Conservation (phyloP, 2,797 vertebrate genomes). For the Leucoraja ocellata region DNA sequence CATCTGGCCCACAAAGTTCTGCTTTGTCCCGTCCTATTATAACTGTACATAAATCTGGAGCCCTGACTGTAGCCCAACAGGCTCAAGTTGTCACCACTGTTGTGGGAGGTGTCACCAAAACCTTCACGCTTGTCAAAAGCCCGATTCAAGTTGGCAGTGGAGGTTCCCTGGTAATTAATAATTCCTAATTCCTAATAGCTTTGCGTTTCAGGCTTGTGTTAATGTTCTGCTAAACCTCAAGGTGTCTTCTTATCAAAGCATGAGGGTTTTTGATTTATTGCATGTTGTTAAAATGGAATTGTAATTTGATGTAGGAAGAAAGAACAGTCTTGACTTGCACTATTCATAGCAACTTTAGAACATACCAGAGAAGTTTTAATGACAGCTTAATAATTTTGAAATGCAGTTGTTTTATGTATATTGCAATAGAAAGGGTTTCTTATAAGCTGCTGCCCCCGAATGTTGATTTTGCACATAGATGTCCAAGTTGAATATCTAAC, state of each 20-base stretch:
- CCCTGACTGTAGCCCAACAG: slow-evolving; percentile 33
- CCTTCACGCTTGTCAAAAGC: slow-evolving; percentile 37
- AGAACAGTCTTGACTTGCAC: no score
- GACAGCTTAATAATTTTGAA: no score
- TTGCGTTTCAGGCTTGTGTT: background rate
- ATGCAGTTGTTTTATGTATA: no score
- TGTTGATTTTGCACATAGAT: background rate
- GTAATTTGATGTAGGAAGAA: background rate
- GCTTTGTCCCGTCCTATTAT: slow-evolving; percentile 33
- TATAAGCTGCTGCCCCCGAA: background rate
- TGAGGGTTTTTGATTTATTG: background rate
- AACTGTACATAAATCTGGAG: slow-evolving; percentile 37
- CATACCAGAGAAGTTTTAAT: no score
- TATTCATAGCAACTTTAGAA: no score
- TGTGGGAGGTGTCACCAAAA: slow-evolving; percentile 38
- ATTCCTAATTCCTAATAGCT: background rate
- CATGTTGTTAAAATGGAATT: background rate
- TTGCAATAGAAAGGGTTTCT: background rate
- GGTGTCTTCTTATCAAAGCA: background rate
- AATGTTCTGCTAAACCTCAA: background rate
- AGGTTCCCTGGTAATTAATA: slow-evolving; percentile 32
- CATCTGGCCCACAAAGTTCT: background rate
- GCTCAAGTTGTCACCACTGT: slow-evolving; percentile 38
- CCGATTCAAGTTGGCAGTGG: slow-evolving; percentile 36
- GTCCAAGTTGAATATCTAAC: background rate